These are phyloP conservation scores for Mesocricetus auratus DNA, from an alignment of 2,113 vertebrate species.

Conservation along the genomic window DNA sequence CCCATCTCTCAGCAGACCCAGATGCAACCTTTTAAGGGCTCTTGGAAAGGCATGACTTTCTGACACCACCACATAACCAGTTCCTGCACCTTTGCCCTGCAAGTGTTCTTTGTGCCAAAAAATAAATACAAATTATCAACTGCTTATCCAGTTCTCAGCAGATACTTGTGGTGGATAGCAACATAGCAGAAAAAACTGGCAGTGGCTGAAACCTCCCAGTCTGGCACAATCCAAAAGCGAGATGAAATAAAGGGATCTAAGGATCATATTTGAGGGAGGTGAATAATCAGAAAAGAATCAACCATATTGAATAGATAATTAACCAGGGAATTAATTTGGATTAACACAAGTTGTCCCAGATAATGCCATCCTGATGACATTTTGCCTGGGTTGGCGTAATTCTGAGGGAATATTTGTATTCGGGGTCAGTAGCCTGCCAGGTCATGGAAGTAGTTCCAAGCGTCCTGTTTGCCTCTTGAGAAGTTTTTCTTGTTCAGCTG, in stretches of 20 bases:
- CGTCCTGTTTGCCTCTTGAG: constrained; percentile 38
- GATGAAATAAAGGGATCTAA: constrained; percentile 27
- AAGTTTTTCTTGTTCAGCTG: constrained; percentile 59
- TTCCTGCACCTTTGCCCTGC: constrained; percentile 29
- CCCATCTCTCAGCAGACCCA: not conserved
- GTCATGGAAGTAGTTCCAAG: constrained; percentile 56
- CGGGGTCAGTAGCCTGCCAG: constrained; percentile 47
- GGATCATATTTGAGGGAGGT: not conserved
- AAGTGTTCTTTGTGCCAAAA: constrained; percentile 67
- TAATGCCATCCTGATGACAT: constrained; percentile 28
- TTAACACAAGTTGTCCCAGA: not conserved
- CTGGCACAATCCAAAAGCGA: constrained; percentile 43
- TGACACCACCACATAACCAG: not conserved
- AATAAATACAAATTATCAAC: constrained; percentile 73
- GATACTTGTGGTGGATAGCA: constrained; percentile 67
- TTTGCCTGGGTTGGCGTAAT: constrained; percentile 51
- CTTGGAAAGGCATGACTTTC: not conserved
- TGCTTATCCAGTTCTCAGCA: constrained; percentile 75
- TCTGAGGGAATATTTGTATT: constrained; percentile 75
- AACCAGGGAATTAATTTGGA: constrained; percentile 40
- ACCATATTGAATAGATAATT: constrained; percentile 17
- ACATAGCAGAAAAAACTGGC: constrained; percentile 40
- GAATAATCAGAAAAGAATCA: constrained; percentile 4
- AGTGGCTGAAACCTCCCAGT: constrained; percentile 2
- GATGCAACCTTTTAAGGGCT: not conserved